Evolutionary conservation across 2,113 vertebrate genomes (phyloP), one percentile per base, ranked within the genome.

Genomic region (Sphaerodactylus townsendi): DNA sequence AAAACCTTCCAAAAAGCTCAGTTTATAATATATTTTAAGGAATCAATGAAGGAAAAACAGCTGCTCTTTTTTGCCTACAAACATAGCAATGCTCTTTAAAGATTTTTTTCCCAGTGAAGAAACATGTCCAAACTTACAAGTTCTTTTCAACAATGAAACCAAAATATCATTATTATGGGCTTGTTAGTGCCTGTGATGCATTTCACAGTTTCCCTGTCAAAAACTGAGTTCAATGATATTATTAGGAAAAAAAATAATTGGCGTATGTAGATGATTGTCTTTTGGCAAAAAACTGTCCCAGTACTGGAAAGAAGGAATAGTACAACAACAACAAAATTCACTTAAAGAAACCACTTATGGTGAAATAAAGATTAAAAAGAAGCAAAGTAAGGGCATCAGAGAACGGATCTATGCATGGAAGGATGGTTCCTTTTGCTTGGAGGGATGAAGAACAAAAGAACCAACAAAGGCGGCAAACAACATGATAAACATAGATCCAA

Each of bases 301-400:
- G 0, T 5, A 68, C 1, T 15, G 23, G 35, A 74, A 62, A 17
- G 39, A 81, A 84, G 64, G 81, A 85, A 84, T 21, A 30, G 6
- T 76, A 4, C 13, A 39, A 44, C 73, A 46, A 39, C 33, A 82
- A 14, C 25, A 75, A 35, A 14, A 71, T 14, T 8, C 14, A 77
- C 1, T 0, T 0, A 74, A 1, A 19, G 10, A 3, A 3, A 17
- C 0, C 64, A 68, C 80, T 5, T 23, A 56, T 25, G 7, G 69
- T 6, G 37, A 84, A 69, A 73, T 79, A 8, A 3, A 69, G 1
- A 35, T 76, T n/a, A 1, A 3, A 81, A 28, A 1, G 78, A 33
- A 86, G 70, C 0, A 50, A 28, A 1, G 85, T 82, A 74, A 41
- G 64, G 0, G 28, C 69, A 48, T 28, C 56, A 83, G 72, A 30